Evolutionary conservation across 2,113 vertebrate genomes (phyloP).

Genomic region (Cololabis saira): DNA sequence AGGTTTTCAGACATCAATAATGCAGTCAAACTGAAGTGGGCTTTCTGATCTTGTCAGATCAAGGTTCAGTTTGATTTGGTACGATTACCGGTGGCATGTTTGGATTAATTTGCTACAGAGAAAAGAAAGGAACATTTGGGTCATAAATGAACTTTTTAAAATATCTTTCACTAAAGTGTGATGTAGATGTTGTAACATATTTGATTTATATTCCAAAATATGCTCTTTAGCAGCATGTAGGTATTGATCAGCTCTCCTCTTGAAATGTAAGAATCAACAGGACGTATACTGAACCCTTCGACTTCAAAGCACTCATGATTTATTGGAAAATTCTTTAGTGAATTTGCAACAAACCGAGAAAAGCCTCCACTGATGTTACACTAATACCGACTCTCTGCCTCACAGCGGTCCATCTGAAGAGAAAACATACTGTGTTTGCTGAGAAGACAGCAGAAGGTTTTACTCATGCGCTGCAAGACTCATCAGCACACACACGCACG

Average conservation of each 20-base stretch:
- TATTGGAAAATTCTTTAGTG: constrained; percentile 1
- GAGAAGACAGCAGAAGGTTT: constrained; percentile 11
- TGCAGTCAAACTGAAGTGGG: too few relatives aligned
- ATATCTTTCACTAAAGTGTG: too few relatives aligned
- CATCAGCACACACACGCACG: constrained; percentile 17
- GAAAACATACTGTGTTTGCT: not conserved
- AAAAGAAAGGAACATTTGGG: too few relatives aligned
- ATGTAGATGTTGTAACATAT: too few relatives aligned
- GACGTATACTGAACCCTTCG: not conserved
- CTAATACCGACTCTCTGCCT: not conserved
- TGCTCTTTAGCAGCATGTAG: not conserved
- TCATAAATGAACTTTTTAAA: too few relatives aligned
- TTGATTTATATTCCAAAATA: too few relatives aligned
- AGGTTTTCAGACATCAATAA: too few relatives aligned
- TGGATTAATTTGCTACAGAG: too few relatives aligned
- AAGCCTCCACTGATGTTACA: not conserved
- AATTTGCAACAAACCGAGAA: not conserved
- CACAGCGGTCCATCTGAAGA: constrained; percentile 5
- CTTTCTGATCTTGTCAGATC: too few relatives aligned
- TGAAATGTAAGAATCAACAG: constrained; percentile 1
- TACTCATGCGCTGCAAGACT: constrained; percentile 5
- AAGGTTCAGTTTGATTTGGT: too few relatives aligned
- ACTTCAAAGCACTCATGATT: not conserved
- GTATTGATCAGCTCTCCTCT: not conserved
- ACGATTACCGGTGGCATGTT: too few relatives aligned